Percentiles rank a stretch among this genome's conserved stretches.
Conservation (phyloP, 2,888 invertebrate species). For the Stenolophus ochropezus region DNA sequence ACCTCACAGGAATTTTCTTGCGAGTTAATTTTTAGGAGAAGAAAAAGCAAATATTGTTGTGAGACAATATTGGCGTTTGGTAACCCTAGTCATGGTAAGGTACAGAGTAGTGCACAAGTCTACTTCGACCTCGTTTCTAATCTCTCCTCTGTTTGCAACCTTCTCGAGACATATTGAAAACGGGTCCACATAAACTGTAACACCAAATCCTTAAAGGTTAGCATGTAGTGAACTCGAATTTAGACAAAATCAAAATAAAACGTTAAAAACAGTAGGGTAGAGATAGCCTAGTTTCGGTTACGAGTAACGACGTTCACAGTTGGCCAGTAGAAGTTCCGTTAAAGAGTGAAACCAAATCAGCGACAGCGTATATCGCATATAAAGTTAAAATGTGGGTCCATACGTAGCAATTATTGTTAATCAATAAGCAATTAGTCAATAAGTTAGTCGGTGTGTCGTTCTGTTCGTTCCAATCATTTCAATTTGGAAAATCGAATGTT, state of each 20-base stretch:
- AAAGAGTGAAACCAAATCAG: constrained; percentile 21
- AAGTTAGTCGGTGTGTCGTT: constrained; percentile 53
- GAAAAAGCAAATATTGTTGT: too few species aligned
- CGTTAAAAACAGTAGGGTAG: constrained; percentile 48
- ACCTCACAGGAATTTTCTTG: too few species aligned
- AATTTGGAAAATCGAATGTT: constrained; percentile 43
- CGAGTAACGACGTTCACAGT: constrained; percentile 30
- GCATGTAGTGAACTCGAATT: constrained; percentile 51
- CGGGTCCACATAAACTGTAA: constrained; percentile 59
- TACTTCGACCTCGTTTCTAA: constrained; percentile 40
- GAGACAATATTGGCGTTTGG: too few species aligned
- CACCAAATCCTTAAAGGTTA: constrained; percentile 58
- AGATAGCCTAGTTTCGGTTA: constrained; percentile 55
- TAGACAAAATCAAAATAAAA: constrained; percentile 54
- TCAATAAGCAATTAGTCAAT: constrained; percentile 51
- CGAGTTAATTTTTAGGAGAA: too few species aligned
- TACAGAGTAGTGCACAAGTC: constrained; percentile 24
- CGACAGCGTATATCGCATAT: constrained; percentile 25
- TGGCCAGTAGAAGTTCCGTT: constrained; percentile 1
- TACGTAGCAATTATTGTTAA: constrained; percentile 59
- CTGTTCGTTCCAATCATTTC: constrained; percentile 36
- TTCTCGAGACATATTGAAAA: constrained; percentile 55
- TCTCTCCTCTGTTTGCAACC: constrained; percentile 8
- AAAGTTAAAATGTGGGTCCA: constrained; percentile 57
- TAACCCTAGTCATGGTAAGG: neutral